Evolutionary conservation across 2,113 vertebrate genomes (phyloP).

Genomic region (Tragelaphus scriptus): DNA sequence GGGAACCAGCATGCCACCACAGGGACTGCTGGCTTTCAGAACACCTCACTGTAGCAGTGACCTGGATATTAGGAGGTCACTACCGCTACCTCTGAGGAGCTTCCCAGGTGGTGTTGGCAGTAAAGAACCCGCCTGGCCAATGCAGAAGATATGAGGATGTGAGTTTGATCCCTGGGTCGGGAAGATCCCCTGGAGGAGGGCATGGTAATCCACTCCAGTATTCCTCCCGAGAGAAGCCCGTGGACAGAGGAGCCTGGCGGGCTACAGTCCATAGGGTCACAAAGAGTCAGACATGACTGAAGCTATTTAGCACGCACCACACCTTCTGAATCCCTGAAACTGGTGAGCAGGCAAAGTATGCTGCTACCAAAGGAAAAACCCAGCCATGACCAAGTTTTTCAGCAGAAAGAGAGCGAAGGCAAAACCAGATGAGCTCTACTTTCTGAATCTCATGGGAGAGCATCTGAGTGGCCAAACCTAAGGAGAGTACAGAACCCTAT

Average conservation of each 20-base stretch:
- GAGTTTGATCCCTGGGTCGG: neutral
- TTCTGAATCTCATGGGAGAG: neutral
- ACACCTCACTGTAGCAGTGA: accelerated
- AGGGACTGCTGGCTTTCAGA: neutral
- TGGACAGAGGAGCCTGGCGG: neutral
- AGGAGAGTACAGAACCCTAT: neutral
- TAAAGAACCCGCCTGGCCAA: neutral
- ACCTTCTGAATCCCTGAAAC: neutral
- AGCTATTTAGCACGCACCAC: neutral
- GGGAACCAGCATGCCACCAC: neutral
- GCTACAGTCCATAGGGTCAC: neutral
- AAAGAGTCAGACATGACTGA: neutral
- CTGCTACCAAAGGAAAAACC: neutral
- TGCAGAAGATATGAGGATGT: neutral
- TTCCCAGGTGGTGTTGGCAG: neutral
- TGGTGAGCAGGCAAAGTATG: neutral
- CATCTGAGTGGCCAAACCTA: neutral
- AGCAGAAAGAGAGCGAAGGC: neutral
- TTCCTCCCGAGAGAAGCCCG: neutral
- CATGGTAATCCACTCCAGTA: neutral
- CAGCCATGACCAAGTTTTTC: neutral
- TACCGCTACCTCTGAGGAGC: neutral
- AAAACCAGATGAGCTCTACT: neutral
- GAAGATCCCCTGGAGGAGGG: neutral
- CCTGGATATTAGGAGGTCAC: neutral